Conservation (phyloP, 2,113 vertebrate genomes). For the Odocoileus hemionus region DNA sequence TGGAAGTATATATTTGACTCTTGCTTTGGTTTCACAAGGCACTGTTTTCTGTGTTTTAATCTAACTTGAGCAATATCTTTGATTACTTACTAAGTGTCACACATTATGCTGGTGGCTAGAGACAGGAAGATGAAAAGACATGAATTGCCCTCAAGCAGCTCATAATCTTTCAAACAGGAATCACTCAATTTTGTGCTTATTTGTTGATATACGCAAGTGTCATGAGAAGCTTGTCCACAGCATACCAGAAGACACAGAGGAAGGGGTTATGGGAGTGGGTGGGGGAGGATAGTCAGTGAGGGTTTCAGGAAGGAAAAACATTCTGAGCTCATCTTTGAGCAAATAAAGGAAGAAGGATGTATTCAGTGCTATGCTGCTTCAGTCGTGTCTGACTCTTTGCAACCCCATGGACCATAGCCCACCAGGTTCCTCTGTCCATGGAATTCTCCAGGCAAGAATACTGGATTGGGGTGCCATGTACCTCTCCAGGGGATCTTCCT, state of each 20-base stretch:
- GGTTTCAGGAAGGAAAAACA: background rate
- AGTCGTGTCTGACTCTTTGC: background rate
- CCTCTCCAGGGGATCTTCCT: background rate
- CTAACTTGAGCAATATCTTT: background rate
- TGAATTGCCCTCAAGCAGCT: background rate
- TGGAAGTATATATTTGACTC: background rate
- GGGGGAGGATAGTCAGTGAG: background rate
- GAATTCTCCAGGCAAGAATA: background rate
- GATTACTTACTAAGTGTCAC: background rate
- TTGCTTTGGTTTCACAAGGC: background rate
- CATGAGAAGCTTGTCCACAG: background rate
- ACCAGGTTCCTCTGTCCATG: background rate
- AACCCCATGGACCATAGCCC: background rate
- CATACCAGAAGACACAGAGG: background rate
- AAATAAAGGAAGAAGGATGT: background rate
- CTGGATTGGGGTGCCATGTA: background rate
- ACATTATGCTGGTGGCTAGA: background rate
- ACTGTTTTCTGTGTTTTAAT: background rate
- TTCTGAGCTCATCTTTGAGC: background rate
- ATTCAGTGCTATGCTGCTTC: background rate
- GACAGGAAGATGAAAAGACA: background rate
- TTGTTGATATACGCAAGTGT: background rate
- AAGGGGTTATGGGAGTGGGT: background rate
- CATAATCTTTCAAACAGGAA: background rate
- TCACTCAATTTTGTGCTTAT: background rate